Evolutionary conservation across 2,797 vertebrate species (phyloP).

Genomic region (Rhinoraja longicauda): DNA sequence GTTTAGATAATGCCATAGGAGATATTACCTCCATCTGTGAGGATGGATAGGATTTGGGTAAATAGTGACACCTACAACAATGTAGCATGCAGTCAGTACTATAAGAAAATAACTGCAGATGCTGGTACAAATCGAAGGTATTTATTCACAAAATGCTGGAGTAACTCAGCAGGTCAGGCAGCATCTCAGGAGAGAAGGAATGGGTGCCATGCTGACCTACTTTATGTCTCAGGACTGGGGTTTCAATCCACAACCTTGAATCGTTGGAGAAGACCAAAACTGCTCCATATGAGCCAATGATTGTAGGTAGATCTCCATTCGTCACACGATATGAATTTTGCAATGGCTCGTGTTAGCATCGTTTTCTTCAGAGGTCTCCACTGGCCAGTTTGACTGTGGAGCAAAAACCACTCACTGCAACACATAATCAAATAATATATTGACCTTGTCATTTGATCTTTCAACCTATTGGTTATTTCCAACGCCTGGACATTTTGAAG

Average conservation of each 20-base stretch:
- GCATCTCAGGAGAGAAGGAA: too few species aligned
- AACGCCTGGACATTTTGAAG: neutral
- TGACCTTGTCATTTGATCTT: conserved; percentile 33
- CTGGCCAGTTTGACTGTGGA: neutral
- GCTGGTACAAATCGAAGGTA: too few species aligned
- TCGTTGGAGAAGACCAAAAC: neutral
- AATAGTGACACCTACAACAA: neutral
- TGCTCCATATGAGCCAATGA: neutral
- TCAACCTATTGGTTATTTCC: conserved; percentile 15
- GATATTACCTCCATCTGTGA: too few species aligned
- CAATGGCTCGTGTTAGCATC: neutral
- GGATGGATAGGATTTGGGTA: neutral
- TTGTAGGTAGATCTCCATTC: neutral
- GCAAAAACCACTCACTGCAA: neutral
- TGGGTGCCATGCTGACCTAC: too few species aligned
- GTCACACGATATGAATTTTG: neutral
- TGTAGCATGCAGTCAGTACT: neutral
- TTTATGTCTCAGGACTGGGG: neutral
- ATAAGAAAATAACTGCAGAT: too few species aligned
- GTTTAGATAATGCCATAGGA: too few species aligned
- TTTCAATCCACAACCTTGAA: neutral
- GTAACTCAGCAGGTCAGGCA: too few species aligned
- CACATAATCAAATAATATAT: neutral
- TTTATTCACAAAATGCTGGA: too few species aligned
- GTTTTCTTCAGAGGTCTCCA: neutral